These are phyloP conservation scores for Melieria omissa DNA, from an alignment of 2,888 invertebrate genomes.

Conservation along the genomic window DNA sequence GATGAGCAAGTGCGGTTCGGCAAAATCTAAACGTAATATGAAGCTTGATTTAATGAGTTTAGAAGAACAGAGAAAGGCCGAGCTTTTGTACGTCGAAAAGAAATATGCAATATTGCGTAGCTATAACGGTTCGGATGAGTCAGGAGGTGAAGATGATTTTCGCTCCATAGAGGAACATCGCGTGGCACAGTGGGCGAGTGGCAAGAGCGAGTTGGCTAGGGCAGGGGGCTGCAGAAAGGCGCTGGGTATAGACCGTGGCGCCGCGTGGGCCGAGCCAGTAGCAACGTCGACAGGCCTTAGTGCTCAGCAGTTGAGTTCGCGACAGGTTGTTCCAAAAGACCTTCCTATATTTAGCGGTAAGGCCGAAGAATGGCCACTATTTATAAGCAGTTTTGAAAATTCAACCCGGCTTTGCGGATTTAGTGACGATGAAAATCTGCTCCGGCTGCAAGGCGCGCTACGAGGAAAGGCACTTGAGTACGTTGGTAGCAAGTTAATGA, in stretches of 20 bases:
- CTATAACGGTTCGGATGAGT: too few species aligned
- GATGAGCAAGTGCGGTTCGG: too few species aligned
- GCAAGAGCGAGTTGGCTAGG: too few species aligned
- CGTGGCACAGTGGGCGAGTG: too few species aligned
- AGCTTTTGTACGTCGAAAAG: background rate
- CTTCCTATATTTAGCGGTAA: slow-evolving; percentile 1
- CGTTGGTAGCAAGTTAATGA: slow-evolving; percentile 12
- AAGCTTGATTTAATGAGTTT: background rate
- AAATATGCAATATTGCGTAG: background rate
- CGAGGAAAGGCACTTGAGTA: slow-evolving; percentile 14
- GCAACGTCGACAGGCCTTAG: background rate
- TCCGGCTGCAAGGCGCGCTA: slow-evolving; percentile 22
- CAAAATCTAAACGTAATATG: background rate
- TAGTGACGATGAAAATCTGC: slow-evolving; percentile 22
- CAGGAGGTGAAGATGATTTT: too few species aligned
- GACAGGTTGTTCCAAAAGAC: slow-evolving; percentile 12
- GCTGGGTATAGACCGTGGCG: too few species aligned
- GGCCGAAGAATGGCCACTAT: slow-evolving; percentile 16
- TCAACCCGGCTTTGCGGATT: slow-evolving; percentile 21
- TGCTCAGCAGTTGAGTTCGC: slow-evolving; percentile 5
- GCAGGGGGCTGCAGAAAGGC: too few species aligned
- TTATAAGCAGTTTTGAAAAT: slow-evolving; percentile 10
- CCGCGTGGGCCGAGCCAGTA: background rate
- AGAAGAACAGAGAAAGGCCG: background rate
- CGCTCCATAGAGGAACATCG: too few species aligned